Base-by-base conservation (phyloP, 2,888 invertebrate genomes). In the Tortrix viridana region DNA sequence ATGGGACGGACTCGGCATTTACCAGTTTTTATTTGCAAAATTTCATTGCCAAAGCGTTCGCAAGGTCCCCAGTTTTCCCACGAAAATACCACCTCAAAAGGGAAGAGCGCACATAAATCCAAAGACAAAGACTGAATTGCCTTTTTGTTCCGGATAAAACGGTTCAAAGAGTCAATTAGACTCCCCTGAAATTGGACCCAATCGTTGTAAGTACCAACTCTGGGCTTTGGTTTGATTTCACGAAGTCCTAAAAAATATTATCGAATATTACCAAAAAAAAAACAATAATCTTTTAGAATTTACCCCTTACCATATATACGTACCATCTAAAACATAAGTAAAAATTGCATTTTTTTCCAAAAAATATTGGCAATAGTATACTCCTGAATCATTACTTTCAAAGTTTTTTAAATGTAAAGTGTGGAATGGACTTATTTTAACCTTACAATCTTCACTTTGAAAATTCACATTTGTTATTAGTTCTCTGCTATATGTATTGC, bases 31-130 rank as follows among this genome's bases (percentile, higher is more conserved):
- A 48, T 83, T 41, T 93, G 92, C 48, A 82, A 73, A 22, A 78
- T 78, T 7, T 84, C 78, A 50, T 81, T 71, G 9, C 84, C 81
- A 68, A 93, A 92, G 19, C 86, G 79, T 69, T 92, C 86, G 71
- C 94, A 94, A n/a, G 81, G 74, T 3, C 93, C 78, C 93, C 93
- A 94, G 2, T 83, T 72, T 58, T 85, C 86, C 94, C 93, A 94
- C 70, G 90, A 85, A 3, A 92, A 92, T 20, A 86, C 71, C 37
- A 93, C 67, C 75, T 92, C 90, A 58, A 93, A 78, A 55, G 74
- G 77, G 43, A 93, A 69, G 59, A 86, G 86, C 55, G 83, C 73
- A 41, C 32, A 50, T 16, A 37, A 19, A 14, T n/a, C 41, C 16
- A 41, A 41, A 14, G 16, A 6, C 16, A n/a, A n/a, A 5, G n/a